A percentile compares a stretch with the other conserved stretches of the same genome.
Conservation (phyloP, 2,113 vertebrate species). For the Entelurus aequoreus region DNA sequence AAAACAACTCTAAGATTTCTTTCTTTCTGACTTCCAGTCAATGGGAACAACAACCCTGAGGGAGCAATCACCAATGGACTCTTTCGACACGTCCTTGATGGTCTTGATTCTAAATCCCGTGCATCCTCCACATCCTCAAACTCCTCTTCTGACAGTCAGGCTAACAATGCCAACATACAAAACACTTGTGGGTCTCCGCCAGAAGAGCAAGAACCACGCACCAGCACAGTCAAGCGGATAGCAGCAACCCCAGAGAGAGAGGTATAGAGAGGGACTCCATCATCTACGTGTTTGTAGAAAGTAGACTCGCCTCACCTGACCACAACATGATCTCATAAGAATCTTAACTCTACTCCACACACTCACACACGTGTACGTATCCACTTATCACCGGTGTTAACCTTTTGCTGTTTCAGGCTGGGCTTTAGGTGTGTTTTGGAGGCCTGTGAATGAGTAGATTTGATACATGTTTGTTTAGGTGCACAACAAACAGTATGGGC, state of each 20-base stretch:
- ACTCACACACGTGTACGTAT: background rate
- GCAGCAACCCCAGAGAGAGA: slow-evolving; percentile 18
- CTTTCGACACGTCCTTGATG: slow-evolving; percentile 63
- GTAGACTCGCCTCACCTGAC: background rate
- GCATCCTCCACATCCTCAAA: slow-evolving; percentile 84
- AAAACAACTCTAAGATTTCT: background rate
- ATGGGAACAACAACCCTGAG: slow-evolving; percentile 45
- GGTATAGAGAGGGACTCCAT: slow-evolving; percentile 14
- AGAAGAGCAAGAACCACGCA: slow-evolving; percentile 69
- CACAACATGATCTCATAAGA: slow-evolving; percentile 6
- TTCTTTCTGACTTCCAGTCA: slow-evolving; percentile 13
- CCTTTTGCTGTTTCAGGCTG: slow-evolving; percentile 1
- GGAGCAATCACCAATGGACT: slow-evolving; percentile 68
- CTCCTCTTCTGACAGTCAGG: slow-evolving; percentile 81
- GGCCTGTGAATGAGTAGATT: slow-evolving; percentile 12
- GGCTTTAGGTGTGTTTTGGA: slow-evolving; percentile 9
- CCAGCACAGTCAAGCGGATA: slow-evolving; percentile 47
- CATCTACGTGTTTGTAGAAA: slow-evolving; percentile 8
- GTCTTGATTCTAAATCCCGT: slow-evolving; percentile 75
- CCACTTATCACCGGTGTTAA: slow-evolving; percentile 1
- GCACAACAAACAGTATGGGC: background rate
- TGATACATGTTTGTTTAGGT: slow-evolving; percentile 4
- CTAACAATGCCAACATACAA: slow-evolving; percentile 68
- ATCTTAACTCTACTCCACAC: slow-evolving; percentile 7
- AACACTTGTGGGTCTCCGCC: slow-evolving; percentile 81